phyloP scores from a whole-genome alignment of 2,888 invertebrate genomes.

The Malachius bipustulatus region DNA sequence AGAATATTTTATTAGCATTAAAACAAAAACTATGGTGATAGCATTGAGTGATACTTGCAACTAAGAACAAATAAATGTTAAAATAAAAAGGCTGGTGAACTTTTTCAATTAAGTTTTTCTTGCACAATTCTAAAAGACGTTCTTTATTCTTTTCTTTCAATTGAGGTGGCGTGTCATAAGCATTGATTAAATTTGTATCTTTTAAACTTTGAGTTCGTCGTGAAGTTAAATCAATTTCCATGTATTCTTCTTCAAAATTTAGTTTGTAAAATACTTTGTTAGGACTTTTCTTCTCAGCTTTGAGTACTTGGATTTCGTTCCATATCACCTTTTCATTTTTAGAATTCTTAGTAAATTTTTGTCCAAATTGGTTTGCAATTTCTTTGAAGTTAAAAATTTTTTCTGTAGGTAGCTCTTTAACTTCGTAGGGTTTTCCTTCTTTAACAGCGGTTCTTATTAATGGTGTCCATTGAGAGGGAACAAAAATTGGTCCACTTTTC shows the following conservation, averaged over 20 bases:
- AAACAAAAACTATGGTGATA: constrained; percentile 1
- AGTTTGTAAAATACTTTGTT: constrained; percentile 13
- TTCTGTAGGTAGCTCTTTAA: constrained; percentile 9
- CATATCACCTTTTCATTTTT: constrained; percentile 11
- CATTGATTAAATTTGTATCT: not conserved
- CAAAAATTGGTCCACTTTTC: constrained; percentile 10
- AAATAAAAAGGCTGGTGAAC: constrained; percentile 10
- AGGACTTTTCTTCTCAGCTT: constrained; percentile 11
- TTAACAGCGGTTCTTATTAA: constrained; percentile 13
- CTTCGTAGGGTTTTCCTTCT: constrained; percentile 14
- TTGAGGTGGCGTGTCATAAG: not conserved
- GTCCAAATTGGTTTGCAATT: constrained; percentile 8
- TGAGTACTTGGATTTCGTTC: constrained; percentile 10
- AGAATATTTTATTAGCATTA: too few species aligned
- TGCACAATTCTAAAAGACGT: constrained; percentile 8
- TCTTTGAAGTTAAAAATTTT: constrained; percentile 12
- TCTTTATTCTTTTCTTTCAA: constrained; percentile 7
- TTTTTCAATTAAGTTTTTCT: constrained; percentile 10
- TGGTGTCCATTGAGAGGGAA: constrained; percentile 9
- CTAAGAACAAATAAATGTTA: not conserved
- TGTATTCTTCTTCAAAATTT: constrained; percentile 7
- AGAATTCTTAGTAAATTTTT: constrained; percentile 11
- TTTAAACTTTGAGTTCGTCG: too few species aligned
- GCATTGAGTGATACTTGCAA: not conserved
- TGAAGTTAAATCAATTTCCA: constrained; percentile 3